Percentiles rank a stretch among this genome's conserved stretches.
Conservation (phyloP, 2,888 invertebrate species). For the Caenorhabditis angaria region DNA sequence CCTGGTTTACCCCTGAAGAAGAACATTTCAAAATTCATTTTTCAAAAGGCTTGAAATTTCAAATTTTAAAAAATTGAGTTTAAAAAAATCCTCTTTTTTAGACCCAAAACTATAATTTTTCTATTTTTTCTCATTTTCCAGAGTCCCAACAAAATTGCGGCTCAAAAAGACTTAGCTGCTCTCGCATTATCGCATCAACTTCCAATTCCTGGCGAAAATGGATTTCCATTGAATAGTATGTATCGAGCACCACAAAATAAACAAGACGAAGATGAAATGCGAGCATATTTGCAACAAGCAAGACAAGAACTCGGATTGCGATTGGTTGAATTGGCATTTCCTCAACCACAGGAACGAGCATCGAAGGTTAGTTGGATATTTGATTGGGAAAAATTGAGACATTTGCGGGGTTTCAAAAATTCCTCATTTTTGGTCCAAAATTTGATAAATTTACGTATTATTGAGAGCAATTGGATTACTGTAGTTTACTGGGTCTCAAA, state of each 20-base stretch:
- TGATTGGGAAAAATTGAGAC: background rate
- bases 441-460: too few relatives aligned
- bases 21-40: too few relatives aligned
- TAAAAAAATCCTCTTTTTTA: too few relatives aligned
- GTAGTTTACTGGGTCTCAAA: too few relatives aligned
- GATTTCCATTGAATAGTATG: conserved; percentile 93
- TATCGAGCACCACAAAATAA: conserved; percentile 77
- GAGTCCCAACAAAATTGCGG: conserved; percentile 85
- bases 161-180: conserved; percentile 92
- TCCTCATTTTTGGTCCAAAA: background rate
- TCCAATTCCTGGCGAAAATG: conserved; percentile 93
- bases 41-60: too few relatives aligned
- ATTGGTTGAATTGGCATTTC: conserved; percentile 89
- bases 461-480: too few relatives aligned
- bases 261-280: conserved; percentile 81
- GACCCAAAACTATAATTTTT: background rate
- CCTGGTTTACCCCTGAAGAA: too few relatives aligned
- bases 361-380: conserved; percentile 79
- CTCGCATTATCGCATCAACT: conserved; percentile 84
- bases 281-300: conserved; percentile 90
- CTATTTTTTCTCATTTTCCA: conserved; percentile 50
- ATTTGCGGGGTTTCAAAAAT: background rate
- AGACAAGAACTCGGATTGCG: conserved; percentile 92
- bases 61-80: too few relatives aligned
- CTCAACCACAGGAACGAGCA: conserved; percentile 86